Percentiles rank a stretch among this genome's conserved stretches.
Evolutionary conservation across 2,888 invertebrate species (phyloP).

Genomic region (Chaetogeoica ovagalla): DNA sequence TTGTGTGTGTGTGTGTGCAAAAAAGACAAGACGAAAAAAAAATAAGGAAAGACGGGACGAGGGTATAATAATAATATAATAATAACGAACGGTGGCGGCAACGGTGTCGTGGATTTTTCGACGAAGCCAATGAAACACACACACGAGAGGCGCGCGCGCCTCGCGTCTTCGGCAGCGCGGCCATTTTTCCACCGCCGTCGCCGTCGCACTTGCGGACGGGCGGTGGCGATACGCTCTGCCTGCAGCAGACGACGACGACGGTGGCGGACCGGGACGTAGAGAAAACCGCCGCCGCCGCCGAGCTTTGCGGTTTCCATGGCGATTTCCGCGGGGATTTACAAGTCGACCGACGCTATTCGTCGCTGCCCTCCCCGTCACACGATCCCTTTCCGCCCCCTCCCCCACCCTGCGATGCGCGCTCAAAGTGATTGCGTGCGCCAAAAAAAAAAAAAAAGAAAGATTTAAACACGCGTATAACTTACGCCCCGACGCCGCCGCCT

Average conservation of each 20-base stretch:
- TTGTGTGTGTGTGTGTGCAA: too few species aligned
- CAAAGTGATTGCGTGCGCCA: constrained; percentile 43
- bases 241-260: background rate
- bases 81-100: too few species aligned
- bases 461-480: constrained; percentile 22
- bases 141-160: background rate
- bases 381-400: background rate
- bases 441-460: background rate
- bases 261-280: background rate
- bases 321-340: constrained; percentile 49
- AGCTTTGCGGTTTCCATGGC: constrained; percentile 53
- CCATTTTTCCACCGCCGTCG: background rate
- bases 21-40: too few species aligned
- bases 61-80: background rate
- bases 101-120: constrained; percentile 2
- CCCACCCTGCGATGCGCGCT: background rate
- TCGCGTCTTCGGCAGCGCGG: background rate
- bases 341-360: constrained; percentile 47
- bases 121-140: constrained; percentile 28
- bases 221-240: background rate
- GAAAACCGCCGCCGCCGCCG: constrained; percentile 24
- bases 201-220: background rate
- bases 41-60: too few species aligned
- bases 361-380: background rate
- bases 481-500: background rate